Percentiles rank a stretch among this genome's conserved stretches.
phyloP scores from a whole-genome alignment of 2,888 invertebrate genomes.

The Frankliniella fusca region DNA sequence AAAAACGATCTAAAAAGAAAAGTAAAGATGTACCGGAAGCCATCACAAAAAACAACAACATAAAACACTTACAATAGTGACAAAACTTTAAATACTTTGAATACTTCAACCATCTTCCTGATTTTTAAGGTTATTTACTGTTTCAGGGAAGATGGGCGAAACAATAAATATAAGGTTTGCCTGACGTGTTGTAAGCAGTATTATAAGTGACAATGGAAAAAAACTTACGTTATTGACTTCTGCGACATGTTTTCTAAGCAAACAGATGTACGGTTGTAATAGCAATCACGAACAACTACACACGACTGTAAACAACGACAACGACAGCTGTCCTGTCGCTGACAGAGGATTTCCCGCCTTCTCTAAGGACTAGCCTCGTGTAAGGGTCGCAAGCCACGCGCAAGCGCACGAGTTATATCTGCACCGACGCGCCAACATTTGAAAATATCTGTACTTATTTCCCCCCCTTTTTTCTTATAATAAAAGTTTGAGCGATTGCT shows the following conservation, averaged over 20 bases:
- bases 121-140: not conserved
- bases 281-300: not conserved
- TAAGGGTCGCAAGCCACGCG: not conserved
- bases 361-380: not conserved
- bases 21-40: constrained; percentile 22
- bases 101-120: not conserved
- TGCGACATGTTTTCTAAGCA: constrained; percentile 32
- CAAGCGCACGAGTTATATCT: not conserved
- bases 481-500: too few species aligned
- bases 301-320: not conserved
- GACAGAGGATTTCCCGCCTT: not conserved
- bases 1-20: constrained; percentile 48
- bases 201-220: constrained; percentile 32
- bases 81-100: not conserved
- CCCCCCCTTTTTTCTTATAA: not conserved
- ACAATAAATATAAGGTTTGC: too few species aligned
- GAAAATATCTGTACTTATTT: not conserved
- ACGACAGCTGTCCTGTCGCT: not conserved
- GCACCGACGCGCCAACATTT: not conserved
- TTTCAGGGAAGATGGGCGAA: too few species aligned
- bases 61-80: not conserved
- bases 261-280: not conserved
- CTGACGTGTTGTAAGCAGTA: too few species aligned
- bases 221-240: constrained; percentile 34
- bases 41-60: too few species aligned